Conservation (phyloP, 2,888 invertebrate species). For the Xestoiulus laeticollis region DNA sequence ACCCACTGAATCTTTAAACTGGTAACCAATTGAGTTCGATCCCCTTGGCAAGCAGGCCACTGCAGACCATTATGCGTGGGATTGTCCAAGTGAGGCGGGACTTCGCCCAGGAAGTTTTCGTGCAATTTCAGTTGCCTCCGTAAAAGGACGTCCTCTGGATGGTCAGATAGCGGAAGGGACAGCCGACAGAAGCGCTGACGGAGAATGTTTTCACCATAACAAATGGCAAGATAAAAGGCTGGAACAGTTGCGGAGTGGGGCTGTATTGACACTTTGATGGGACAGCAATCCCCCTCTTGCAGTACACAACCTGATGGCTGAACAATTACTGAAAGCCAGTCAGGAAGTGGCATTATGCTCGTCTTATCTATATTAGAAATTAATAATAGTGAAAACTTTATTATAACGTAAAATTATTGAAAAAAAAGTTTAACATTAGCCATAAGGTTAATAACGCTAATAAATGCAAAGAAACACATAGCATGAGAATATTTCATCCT, state of each 20-base stretch:
- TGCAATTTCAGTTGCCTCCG: conserved; percentile 14
- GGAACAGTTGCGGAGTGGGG: background rate
- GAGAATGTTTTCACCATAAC: conserved; percentile 32
- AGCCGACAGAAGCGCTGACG: background rate
- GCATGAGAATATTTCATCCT: too few relatives aligned
- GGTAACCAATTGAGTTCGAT: background rate
- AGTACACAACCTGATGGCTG: background rate
- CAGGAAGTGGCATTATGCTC: background rate
- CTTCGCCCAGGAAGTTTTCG: background rate
- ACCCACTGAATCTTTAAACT: conserved; percentile 36
- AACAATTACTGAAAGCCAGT: conserved; percentile 23
- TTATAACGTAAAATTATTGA: too few relatives aligned
- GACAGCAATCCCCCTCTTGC: background rate
- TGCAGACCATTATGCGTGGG: background rate
- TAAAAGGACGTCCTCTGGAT: conserved; percentile 19
- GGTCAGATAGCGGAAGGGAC: background rate
- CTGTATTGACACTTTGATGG: background rate
- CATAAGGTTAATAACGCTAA: too few relatives aligned
- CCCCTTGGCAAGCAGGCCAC: conserved; percentile 27
- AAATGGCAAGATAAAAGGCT: background rate
- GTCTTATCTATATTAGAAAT: conserved; percentile 39
- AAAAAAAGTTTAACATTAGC: too few relatives aligned
- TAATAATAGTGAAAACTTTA: too few relatives aligned
- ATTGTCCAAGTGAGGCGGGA: background rate
- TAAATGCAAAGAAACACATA: too few relatives aligned